Conservation (phyloP, 2,888 invertebrate genomes). For the Macaria liturata region DNA sequence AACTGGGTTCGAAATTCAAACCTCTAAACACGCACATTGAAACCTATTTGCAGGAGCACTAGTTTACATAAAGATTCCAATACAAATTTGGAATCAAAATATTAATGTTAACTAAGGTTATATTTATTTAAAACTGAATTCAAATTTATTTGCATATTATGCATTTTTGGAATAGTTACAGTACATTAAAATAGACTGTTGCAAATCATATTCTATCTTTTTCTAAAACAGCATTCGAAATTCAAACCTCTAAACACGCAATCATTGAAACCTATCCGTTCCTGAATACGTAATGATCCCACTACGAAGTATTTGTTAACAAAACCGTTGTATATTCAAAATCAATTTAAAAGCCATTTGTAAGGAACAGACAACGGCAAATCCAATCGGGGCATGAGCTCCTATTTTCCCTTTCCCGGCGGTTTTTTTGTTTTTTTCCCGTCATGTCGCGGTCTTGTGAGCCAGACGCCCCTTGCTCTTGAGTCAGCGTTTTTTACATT, state of each 20-base stretch:
- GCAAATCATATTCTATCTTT: conserved; percentile 58
- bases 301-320: conserved; percentile 54
- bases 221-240: conserved; percentile 26
- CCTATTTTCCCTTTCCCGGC: conserved; percentile 65
- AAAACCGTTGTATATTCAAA: conserved; percentile 69
- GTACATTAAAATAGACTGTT: conserved; percentile 12
- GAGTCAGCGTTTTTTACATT: conserved; percentile 78
- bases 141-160: too few species aligned
- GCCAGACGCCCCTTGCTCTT: conserved; percentile 79
- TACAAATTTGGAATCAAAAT: neutral
- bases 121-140: too few species aligned
- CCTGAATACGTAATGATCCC: neutral
- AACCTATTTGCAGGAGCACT: neutral
- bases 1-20: conserved; percentile 20
- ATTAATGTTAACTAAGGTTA: neutral
- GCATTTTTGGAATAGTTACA: too few species aligned
- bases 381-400: conserved; percentile 75
- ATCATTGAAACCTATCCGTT: neutral
- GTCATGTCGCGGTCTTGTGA: conserved; percentile 77
- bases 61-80: too few species aligned
- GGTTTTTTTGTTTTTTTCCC: conserved; percentile 64
- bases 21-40: neutral
- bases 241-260: neutral
- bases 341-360: conserved; percentile 81
- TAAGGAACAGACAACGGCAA: conserved; percentile 79